Percentiles rank a stretch among this genome's conserved stretches.
These are phyloP conservation scores for Calidris pygmaea DNA, from an alignment of 2,113 vertebrate genomes.

Conservation along the genomic window DNA sequence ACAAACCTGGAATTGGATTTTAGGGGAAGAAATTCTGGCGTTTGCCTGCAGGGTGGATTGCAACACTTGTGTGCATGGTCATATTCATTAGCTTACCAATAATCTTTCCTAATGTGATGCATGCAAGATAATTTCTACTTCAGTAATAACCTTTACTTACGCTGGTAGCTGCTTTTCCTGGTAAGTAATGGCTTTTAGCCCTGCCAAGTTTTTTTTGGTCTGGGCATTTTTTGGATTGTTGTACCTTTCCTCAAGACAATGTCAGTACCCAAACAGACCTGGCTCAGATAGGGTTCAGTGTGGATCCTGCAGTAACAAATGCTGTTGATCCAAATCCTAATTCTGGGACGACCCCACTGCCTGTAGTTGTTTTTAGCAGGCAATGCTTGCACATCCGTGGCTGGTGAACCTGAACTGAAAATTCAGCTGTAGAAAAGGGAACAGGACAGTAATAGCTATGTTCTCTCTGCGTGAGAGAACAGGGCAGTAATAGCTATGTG, in stretches of 20 bases:
- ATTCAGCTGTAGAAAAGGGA: neutral
- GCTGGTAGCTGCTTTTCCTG: neutral
- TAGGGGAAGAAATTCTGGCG: neutral
- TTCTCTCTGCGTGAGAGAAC: neutral
- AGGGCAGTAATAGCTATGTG: neutral
- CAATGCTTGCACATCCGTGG: neutral
- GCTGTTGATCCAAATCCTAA: neutral
- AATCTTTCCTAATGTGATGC: neutral
- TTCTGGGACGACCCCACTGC: accelerated
- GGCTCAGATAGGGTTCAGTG: neutral
- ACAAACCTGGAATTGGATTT: neutral
- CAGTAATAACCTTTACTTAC: neutral
- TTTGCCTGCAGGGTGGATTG: neutral
- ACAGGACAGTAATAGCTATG: neutral
- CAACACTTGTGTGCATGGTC: neutral
- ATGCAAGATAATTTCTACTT: neutral
- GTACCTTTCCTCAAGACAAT: neutral
- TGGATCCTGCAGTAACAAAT: neutral
- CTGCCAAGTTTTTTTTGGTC: neutral
- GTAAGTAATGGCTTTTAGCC: neutral
- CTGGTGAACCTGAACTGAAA: neutral
- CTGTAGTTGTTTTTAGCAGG: neutral
- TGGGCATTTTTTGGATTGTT: neutral
- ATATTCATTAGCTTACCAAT: neutral
- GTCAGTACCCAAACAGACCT: neutral